These are phyloP conservation scores for Tricholauxania praeusta DNA, from an alignment of 2,888 invertebrate genomes.

Conservation along the genomic window DNA sequence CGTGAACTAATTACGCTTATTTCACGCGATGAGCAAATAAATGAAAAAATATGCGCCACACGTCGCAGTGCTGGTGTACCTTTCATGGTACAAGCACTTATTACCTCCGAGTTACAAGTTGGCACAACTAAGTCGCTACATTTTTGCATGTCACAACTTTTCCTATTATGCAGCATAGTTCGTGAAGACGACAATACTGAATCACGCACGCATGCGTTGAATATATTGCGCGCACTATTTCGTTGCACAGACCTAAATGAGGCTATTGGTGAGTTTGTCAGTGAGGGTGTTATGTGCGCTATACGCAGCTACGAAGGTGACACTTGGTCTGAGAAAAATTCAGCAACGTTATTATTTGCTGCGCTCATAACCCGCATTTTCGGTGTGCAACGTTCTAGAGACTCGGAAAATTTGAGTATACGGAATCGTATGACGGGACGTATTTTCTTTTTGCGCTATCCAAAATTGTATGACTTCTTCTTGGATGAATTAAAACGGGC, in stretches of 20 bases:
- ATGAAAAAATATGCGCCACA: constrained; percentile 79
- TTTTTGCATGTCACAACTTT: constrained; percentile 71
- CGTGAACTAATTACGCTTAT: constrained; percentile 72
- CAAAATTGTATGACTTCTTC: constrained; percentile 72
- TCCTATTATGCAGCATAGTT: constrained; percentile 61
- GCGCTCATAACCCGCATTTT: constrained; percentile 87
- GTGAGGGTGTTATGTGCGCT: constrained; percentile 78
- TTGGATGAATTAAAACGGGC: constrained; percentile 67
- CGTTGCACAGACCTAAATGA: constrained; percentile 83
- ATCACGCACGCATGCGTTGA: constrained; percentile 82
- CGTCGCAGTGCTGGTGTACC: constrained; percentile 95
- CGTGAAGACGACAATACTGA: constrained; percentile 59
- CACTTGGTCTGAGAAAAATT: constrained; percentile 88
- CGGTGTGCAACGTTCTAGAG: constrained; percentile 80
- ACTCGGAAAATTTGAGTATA: constrained; percentile 71
- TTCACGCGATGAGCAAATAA: constrained; percentile 64
- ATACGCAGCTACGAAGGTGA: constrained; percentile 79
- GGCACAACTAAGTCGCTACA: constrained; percentile 72
- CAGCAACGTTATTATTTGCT: constrained; percentile 86
- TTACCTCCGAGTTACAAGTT: constrained; percentile 80
- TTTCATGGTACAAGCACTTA: constrained; percentile 85
- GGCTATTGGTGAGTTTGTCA: constrained; percentile 76
- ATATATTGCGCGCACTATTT: constrained; percentile 85
- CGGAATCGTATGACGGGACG: constrained; percentile 81
- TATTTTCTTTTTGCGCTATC: constrained; percentile 81